These are phyloP conservation scores for Chromobotia macracanthus DNA, from an alignment of 2,797 vertebrate species.

Conservation along the genomic window DNA sequence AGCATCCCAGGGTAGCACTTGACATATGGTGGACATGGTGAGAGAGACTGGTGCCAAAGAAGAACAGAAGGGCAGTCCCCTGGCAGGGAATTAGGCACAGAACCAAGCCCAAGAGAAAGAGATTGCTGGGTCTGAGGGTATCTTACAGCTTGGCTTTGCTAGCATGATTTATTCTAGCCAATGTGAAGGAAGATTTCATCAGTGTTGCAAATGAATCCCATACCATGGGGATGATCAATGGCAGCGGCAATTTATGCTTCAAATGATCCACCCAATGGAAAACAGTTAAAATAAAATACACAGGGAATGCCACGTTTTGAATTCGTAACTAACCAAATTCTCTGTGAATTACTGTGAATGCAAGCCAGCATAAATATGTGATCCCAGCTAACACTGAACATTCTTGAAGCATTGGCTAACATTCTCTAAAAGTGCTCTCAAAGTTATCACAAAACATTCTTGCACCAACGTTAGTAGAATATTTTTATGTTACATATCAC, in stretches of 20 bases:
- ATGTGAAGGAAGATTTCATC: constrained; percentile 28
- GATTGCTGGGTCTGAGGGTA: constrained; percentile 26
- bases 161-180: constrained; percentile 5
- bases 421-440: too few relatives aligned
- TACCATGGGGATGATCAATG: constrained; percentile 22
- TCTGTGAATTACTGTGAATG: constrained; percentile 7
- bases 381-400: too few relatives aligned
- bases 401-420: too few relatives aligned
- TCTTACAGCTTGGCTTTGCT: constrained; percentile 23
- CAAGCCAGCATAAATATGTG: not conserved
- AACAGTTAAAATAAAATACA: not conserved
- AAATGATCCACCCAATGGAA: not conserved
- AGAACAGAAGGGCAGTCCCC: constrained; percentile 56
- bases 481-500: too few relatives aligned
- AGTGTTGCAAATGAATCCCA: constrained; percentile 12
- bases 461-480: too few relatives aligned
- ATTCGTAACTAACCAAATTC: constrained; percentile 15
- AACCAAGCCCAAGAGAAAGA: constrained; percentile 30
- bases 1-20: constrained; percentile 46
- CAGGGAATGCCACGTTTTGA: not conserved
- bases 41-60: constrained; percentile 42
- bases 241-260: not conserved
- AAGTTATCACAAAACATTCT: too few relatives aligned
- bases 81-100: constrained; percentile 37
- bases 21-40: constrained; percentile 63